These are phyloP conservation scores for Dasyornis broadbenti DNA, from an alignment of 2,113 vertebrate genomes.

Conservation along the genomic window DNA sequence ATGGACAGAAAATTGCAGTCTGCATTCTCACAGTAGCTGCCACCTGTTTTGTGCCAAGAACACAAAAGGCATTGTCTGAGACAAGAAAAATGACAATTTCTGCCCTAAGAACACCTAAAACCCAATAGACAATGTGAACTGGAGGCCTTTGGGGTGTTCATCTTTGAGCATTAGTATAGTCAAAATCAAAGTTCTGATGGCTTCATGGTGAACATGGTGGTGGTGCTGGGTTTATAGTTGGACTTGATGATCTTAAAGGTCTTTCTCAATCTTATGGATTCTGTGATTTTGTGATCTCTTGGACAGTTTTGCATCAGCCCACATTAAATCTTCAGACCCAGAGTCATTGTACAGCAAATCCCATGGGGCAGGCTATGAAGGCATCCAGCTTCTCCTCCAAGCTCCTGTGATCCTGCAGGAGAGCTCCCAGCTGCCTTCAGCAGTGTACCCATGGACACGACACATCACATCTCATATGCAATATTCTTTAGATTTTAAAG, in stretches of 20 bases:
- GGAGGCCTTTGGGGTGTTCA: neutral
- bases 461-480: neutral
- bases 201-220: neutral
- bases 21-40: neutral
- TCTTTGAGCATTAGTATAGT: neutral
- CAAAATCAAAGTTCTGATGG: neutral
- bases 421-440: neutral
- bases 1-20: neutral
- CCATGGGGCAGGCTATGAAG: neutral
- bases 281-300: neutral
- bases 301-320: neutral
- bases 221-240: neutral
- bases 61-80: neutral
- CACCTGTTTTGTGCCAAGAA: neutral
- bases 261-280: neutral
- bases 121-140: neutral
- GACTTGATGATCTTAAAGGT: neutral
- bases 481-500: neutral
- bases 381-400: neutral
- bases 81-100: neutral
- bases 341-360: neutral
- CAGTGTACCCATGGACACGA: accelerated
- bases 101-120: neutral
- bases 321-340: neutral
- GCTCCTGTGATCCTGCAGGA: neutral